Base-by-base conservation (phyloP, 2,113 vertebrate genomes). In the Pterocles burchelli region DNA sequence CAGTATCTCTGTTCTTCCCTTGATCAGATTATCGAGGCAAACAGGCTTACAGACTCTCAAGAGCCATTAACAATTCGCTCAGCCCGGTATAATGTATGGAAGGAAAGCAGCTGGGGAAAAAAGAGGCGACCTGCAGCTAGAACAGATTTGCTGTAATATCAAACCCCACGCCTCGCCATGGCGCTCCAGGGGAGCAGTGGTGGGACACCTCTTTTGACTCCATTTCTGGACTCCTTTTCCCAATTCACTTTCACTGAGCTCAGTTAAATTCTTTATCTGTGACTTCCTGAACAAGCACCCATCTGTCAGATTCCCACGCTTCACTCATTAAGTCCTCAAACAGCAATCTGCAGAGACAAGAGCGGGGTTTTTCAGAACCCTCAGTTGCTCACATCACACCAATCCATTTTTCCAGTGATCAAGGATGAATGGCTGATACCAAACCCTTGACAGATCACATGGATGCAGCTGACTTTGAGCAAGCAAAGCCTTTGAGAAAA, bases 101-200 rank as follows among this genome's bases (percentile, higher is more conserved):
- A 45, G 43, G 38, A 54, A 71, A 55, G 63, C 5, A 55, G 48
- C 14, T 28, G 28, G 12, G 24, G 49, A 20, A 43, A 46, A 71
- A 13, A 57, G 59, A 66, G 28, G 31, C 66, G 31, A 11, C 48
- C 66, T 38, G 57, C 24, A 75, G 62, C 31, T 51, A 7, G 5
- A 51, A 36, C 2, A 46, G 34, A 9, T 45, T 9, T 17, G 20
- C 1, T 5, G 51, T 36, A 55, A 43, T 73, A 52, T 17, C 65
- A 55, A 46, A 38, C 33, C 49, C 6, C 34, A 13, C 1, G 3
- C 6, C 5, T 0, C 3, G 62, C 59, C 34, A 5, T 0, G 1
- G 66, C 11, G 6, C 24, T 41, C 25, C 2, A 0, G 20, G 22
- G 26, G 11, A 26, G 29, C 1, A 5, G 12, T 36, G 70, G 7